phyloP scores from a whole-genome alignment of 1,140 invertebrate species.

The Drosophila tristis region DNA sequence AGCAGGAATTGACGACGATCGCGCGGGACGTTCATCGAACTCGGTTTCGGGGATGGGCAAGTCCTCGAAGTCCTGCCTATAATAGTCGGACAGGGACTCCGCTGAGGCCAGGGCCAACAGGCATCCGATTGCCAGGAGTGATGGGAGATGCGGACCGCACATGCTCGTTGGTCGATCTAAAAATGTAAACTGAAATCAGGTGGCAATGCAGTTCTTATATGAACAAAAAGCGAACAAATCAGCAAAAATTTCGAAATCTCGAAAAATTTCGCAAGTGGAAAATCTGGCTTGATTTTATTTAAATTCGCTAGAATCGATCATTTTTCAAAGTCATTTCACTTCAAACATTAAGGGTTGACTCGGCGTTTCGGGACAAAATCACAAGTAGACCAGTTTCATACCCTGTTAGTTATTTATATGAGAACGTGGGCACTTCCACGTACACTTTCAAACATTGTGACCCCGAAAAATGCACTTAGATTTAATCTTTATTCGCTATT shows the following conservation, averaged over 20 bases:
- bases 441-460: too few species aligned
- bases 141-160: constrained; percentile 40
- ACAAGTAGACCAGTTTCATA: not conserved
- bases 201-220: constrained; percentile 47
- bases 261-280: constrained; percentile 42
- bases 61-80: constrained; percentile 41
- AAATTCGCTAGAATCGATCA: constrained; percentile 39
- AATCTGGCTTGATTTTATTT: constrained; percentile 14
- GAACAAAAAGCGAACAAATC: constrained; percentile 33
- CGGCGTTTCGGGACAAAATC: not conserved
- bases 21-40: constrained; percentile 39
- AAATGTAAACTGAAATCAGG: constrained; percentile 26
- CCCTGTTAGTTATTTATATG: not conserved
- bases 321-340: constrained; percentile 10
- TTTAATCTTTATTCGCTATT: too few species aligned
- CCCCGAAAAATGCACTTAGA: too few species aligned
- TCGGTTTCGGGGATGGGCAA: constrained; percentile 37
- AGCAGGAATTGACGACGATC: constrained; percentile 17
- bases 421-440: too few species aligned
- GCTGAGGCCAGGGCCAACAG: constrained; percentile 26
- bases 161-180: constrained; percentile 38
- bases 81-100: not conserved
- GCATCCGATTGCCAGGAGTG: constrained; percentile 41
- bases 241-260: constrained; percentile 46
- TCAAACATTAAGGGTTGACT: constrained; percentile 12